These are phyloP conservation scores for Lamellibrachia columna DNA, from an alignment of 2,888 invertebrate genomes.

Conservation along the genomic window DNA sequence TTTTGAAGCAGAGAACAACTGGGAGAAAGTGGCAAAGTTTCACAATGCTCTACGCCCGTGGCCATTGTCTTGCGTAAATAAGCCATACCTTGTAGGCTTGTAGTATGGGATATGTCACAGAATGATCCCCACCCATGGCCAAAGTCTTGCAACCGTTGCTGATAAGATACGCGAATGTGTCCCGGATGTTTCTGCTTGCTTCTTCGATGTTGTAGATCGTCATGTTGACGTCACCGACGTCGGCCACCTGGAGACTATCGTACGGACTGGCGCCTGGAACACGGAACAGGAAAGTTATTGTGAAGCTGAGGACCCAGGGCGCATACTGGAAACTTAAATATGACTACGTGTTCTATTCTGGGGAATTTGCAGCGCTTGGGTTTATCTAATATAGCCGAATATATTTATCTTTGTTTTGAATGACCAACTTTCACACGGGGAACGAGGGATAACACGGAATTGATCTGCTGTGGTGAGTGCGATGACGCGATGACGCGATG, in stretches of 20 bases:
- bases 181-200: conserved; percentile 54
- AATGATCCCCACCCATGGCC: conserved; percentile 63
- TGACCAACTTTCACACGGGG: too few relatives aligned
- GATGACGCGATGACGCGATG: too few relatives aligned
- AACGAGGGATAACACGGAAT: too few relatives aligned
- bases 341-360: neutral
- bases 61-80: neutral
- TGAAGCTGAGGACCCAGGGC: neutral
- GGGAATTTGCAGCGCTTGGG: neutral
- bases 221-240: conserved; percentile 59
- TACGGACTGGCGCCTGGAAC: conserved; percentile 50
- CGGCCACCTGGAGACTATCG: conserved; percentile 58
- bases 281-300: neutral
- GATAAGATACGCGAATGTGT: conserved; percentile 47
- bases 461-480: too few relatives aligned
- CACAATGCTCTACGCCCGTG: neutral
- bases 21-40: neutral
- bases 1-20: neutral
- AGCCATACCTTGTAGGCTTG: conserved; percentile 58
- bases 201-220: conserved; percentile 57
- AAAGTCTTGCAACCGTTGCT: conserved; percentile 56
- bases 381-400: neutral
- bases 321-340: neutral
- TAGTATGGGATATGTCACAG: conserved; percentile 61
- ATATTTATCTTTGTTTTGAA: neutral